Conservation (phyloP, 2,797 vertebrate genomes). For the Acanthurus tractus region DNA sequence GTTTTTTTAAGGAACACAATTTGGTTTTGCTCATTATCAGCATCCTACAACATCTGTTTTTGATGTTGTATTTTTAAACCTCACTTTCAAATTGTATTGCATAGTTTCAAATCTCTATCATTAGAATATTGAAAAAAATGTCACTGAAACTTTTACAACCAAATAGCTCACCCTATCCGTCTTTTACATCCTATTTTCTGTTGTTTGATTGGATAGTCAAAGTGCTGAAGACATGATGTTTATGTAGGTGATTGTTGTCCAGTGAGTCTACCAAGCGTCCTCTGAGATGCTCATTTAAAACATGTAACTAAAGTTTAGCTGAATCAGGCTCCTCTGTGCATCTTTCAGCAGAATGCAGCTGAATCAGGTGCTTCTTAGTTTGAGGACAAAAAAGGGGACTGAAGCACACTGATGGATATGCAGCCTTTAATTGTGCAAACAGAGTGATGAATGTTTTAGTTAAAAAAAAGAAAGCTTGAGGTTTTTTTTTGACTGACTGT, state of each 20-base stretch:
- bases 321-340: neutral
- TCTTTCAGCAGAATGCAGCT: neutral
- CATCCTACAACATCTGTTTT: constrained; percentile 1
- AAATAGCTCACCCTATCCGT: neutral
- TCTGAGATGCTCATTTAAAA: neutral
- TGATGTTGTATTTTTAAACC: neutral
- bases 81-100: constrained; percentile 1
- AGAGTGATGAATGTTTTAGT: constrained; percentile 11
- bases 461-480: neutral
- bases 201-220: constrained; percentile 24
- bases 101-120: constrained; percentile 12
- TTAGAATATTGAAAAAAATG: constrained; percentile 4
- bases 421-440: constrained; percentile 22
- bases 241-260: neutral
- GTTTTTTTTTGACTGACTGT: neutral
- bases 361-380: neutral
- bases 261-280: neutral
- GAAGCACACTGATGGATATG: constrained; percentile 1
- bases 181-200: neutral
- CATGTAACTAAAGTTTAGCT: neutral
- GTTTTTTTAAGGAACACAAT: constrained; percentile 23
- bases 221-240: constrained; percentile 21
- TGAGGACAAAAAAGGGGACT: neutral
- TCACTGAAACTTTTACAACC: neutral
- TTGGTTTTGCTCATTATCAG: constrained; percentile 28